phyloP scores from a whole-genome alignment of 2,113 vertebrate species.

The Eudyptes chrysolophus region DNA sequence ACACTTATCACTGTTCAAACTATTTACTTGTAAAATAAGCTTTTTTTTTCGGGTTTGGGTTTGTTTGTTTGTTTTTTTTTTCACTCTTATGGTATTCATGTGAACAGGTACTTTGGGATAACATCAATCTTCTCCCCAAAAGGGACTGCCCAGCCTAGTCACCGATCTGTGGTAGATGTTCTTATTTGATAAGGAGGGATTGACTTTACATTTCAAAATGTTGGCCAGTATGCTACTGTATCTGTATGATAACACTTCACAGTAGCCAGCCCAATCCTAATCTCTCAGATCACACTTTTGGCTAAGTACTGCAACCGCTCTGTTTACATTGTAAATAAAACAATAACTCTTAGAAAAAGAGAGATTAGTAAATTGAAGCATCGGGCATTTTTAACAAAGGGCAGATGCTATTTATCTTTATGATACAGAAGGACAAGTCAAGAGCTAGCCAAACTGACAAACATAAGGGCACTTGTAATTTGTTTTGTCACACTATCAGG shows the following conservation, averaged over 20 bases:
- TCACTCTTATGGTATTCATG: accelerated
- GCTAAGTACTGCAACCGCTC: not conserved
- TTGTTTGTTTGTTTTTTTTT: not conserved
- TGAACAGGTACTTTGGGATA: not conserved
- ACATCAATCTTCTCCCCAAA: not conserved
- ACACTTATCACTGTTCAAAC: not conserved
- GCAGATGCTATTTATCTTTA: slow-evolving; percentile 22
- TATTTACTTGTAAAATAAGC: not conserved
- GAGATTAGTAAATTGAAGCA: slow-evolving; percentile 8
- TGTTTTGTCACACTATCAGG: not conserved
- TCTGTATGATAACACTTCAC: not conserved
- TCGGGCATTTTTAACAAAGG: not conserved
- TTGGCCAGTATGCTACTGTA: not conserved
- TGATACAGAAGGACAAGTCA: not conserved
- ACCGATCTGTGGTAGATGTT: not conserved
- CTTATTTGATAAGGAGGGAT: not conserved
- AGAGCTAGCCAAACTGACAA: slow-evolving; percentile 28
- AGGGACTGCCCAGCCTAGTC: not conserved
- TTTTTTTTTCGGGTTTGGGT: not conserved
- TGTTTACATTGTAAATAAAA: slow-evolving; percentile 18
- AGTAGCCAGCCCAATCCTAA: not conserved
- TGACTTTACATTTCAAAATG: not conserved
- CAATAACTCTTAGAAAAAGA: not conserved
- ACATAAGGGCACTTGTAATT: not conserved
- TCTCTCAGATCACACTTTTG: not conserved